Evolutionary conservation across 2,113 vertebrate species (phyloP).

Genomic region (Chaetops frenatus): DNA sequence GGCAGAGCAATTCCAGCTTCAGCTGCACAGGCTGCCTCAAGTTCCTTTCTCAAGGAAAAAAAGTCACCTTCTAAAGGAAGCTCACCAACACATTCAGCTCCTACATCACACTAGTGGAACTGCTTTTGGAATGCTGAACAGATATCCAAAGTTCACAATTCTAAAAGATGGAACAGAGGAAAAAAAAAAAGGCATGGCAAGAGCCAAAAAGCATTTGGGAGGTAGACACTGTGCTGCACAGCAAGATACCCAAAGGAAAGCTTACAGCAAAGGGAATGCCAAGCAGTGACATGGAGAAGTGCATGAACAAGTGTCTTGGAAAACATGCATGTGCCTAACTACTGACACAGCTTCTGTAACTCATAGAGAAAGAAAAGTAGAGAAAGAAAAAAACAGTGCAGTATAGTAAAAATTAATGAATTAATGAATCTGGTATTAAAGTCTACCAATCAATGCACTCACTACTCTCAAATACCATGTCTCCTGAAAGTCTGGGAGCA

Average conservation of each 20-base stretch:
- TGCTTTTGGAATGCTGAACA: background rate
- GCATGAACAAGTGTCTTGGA: background rate
- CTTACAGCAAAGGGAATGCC: background rate
- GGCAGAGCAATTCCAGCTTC: background rate
- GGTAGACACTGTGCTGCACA: background rate
- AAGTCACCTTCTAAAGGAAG: background rate
- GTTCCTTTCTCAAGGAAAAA: background rate
- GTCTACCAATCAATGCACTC: background rate
- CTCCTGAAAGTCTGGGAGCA: background rate
- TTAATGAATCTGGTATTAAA: background rate
- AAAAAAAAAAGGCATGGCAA: background rate
- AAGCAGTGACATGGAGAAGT: background rate
- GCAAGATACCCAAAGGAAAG: background rate
- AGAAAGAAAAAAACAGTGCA: rapidly evolving
- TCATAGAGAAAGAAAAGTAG: background rate
- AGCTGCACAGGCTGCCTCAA: background rate
- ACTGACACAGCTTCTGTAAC: background rate
- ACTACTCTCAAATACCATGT: background rate
- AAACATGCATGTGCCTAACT: background rate
- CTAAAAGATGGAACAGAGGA: background rate
- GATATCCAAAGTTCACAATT: background rate
- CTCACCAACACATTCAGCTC: background rate
- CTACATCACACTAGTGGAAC: background rate
- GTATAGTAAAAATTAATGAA: background rate
- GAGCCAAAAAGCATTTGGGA: background rate